Evolutionary conservation across 2,888 invertebrate genomes (phyloP).

Genomic region (Parnassius mnemosyne): DNA sequence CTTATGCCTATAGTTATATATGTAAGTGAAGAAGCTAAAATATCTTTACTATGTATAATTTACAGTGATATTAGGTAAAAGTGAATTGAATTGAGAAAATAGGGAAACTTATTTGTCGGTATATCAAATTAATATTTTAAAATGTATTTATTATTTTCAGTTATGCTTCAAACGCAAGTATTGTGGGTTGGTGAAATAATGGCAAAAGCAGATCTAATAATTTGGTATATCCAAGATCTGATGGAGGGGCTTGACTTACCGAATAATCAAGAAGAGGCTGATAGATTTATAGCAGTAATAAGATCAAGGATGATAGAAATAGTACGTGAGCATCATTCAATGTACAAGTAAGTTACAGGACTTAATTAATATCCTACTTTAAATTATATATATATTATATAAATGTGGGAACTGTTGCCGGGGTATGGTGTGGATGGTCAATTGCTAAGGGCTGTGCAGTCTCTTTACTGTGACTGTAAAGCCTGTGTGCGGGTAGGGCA

Average conservation of each 20-base stretch:
- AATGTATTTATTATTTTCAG: constrained; percentile 33
- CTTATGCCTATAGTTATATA: constrained; percentile 43
- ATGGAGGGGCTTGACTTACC: constrained; percentile 46
- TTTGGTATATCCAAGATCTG: constrained; percentile 55
- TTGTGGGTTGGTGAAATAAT: constrained; percentile 59
- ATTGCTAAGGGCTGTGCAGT: too few relatives aligned
- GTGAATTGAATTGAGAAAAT: not conserved
- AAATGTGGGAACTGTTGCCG: too few relatives aligned
- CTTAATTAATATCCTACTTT: too few relatives aligned
- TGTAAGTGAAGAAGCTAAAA: constrained; percentile 45
- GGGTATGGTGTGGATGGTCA: too few relatives aligned
- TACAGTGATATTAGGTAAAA: not conserved
- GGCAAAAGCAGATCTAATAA: constrained; percentile 55
- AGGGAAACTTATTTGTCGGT: not conserved
- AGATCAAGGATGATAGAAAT: constrained; percentile 48
- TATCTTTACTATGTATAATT: not conserved
- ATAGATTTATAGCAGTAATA: constrained; percentile 40
- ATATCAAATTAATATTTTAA: not conserved
- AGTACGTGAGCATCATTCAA: constrained; percentile 47
- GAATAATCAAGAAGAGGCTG: constrained; percentile 35
- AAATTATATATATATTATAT: too few relatives aligned
- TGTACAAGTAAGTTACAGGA: constrained; percentile 46
- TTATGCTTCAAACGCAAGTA: constrained; percentile 56
- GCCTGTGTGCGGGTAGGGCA: too few relatives aligned
- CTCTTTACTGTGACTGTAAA: too few relatives aligned